Percentiles rank a stretch among this genome's conserved stretches.
Conservation (phyloP, 2,113 vertebrate species). For the Zosterops japonicus region DNA sequence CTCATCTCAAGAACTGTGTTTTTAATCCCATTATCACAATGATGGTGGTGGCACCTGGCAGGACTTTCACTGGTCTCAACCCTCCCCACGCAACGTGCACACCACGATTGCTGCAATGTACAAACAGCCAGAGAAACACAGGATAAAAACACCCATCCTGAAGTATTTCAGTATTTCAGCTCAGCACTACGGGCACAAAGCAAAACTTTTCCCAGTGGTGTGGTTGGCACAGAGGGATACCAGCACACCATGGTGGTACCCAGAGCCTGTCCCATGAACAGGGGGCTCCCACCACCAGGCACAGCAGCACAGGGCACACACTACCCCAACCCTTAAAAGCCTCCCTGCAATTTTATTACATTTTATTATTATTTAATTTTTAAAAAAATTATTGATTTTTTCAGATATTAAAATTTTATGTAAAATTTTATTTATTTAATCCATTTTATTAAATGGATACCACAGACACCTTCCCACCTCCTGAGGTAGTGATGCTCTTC, state of each 20-base stretch:
- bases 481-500: rapidly evolving
- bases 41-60: background rate
- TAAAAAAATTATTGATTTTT: too few relatives aligned
- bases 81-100: rapidly evolving
- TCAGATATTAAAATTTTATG: too few relatives aligned
- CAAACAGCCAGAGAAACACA: background rate
- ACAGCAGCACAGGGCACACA: background rate
- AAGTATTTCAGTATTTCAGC: background rate
- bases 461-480: background rate
- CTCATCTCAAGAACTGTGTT: background rate
- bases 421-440: too few relatives aligned
- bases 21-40: rapidly evolving
- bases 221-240: background rate
- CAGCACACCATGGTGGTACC: background rate
- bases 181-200: background rate
- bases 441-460: rapidly evolving
- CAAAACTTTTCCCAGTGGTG: background rate
- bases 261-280: rapidly evolving
- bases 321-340: background rate
- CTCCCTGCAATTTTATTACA: rapidly evolving
- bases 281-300: background rate
- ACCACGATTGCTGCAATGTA: rapidly evolving
- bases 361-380: background rate
- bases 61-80: background rate
- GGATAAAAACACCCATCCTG: background rate